Conservation (phyloP, 2,113 vertebrate species). For the Enhydra lutris region DNA sequence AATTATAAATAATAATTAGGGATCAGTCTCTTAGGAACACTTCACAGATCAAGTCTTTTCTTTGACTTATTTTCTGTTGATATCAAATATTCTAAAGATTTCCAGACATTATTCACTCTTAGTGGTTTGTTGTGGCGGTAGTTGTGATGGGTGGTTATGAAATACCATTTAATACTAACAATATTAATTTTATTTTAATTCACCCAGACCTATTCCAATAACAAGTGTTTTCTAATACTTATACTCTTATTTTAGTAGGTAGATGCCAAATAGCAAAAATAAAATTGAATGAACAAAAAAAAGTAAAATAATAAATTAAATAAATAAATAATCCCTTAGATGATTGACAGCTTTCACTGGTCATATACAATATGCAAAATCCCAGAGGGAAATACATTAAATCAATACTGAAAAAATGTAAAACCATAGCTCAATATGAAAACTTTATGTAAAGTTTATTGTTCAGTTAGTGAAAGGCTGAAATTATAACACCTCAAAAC, state of each 20-base stretch:
- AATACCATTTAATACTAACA: not conserved
- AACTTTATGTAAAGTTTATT: not conserved
- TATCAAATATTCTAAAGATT: not conserved
- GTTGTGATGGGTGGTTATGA: not conserved
- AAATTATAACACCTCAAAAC: not conserved
- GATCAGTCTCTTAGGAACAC: not conserved
- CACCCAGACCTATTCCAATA: not conserved
- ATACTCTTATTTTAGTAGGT: not conserved
- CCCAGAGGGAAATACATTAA: not conserved
- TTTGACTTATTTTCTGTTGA: not conserved
- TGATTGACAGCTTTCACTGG: not conserved
- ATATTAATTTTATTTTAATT: not conserved
- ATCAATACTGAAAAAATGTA: not conserved
- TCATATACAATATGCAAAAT: not conserved
- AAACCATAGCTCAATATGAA: not conserved
- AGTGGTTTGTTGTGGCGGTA: not conserved
- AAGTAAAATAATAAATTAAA: not conserved
- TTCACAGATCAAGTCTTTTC: not conserved
- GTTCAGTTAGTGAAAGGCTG: not conserved
- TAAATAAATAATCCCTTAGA: not conserved
- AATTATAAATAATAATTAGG: not conserved
- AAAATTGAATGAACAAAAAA: not conserved
- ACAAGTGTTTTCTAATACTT: not conserved
- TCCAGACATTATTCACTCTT: not conserved
- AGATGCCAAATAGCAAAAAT: not conserved